Evolutionary conservation across 1,140 invertebrate species (phyloP).

Genomic region (Hylaeus volcanicus): DNA sequence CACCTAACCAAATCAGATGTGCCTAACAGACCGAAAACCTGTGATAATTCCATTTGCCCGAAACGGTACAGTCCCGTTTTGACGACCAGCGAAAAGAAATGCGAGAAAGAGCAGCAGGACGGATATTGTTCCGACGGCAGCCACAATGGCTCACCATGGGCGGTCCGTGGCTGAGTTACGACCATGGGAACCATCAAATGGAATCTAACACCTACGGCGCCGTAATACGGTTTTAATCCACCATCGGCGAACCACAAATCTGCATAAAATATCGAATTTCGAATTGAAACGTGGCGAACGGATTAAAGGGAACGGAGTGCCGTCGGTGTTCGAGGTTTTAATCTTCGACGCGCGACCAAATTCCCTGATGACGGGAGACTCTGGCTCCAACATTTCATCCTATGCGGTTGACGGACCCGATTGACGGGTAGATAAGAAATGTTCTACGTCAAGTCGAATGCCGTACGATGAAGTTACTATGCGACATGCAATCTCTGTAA

Average conservation of each 20-base stretch:
- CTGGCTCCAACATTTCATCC: too few relatives aligned
- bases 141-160: constrained; percentile 53
- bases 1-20: background rate
- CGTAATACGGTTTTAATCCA: constrained; percentile 49
- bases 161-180: constrained; percentile 40
- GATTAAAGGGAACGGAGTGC: constrained; percentile 2
- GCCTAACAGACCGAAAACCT: constrained; percentile 13
- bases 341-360: background rate
- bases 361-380: background rate
- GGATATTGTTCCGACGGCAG: constrained; percentile 19
- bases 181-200: constrained; percentile 53
- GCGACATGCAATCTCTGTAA: too few relatives aligned
- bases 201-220: constrained; percentile 54
- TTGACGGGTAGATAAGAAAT: too few relatives aligned
- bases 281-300: constrained; percentile 14
- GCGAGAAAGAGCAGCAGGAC: background rate
- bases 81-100: constrained; percentile 18
- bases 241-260: constrained; percentile 30
- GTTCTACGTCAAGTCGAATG: too few relatives aligned
- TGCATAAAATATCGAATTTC: constrained; percentile 51
- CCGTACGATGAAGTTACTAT: too few relatives aligned
- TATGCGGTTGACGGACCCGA: too few relatives aligned
- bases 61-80: too few relatives aligned
- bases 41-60: background rate
- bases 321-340: background rate